Base-by-base conservation (phyloP, 2,888 invertebrate species). In the Gerosis bhagava region DNA sequence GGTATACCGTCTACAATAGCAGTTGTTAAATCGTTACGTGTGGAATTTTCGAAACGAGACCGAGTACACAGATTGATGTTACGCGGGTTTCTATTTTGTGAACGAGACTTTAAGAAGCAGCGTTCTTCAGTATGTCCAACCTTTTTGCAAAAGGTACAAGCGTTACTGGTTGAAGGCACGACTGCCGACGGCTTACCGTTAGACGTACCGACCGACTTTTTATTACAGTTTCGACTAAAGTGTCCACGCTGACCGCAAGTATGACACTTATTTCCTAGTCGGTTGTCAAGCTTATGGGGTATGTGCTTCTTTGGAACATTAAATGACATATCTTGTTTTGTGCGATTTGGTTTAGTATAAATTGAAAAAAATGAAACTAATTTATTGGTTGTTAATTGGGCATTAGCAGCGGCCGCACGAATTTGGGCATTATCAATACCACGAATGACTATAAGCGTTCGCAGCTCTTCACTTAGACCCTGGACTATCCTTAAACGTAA, bases 331-430 rank as follows among this genome's bases (percentile, higher is more conserved):
- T 39, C 49, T 2, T 12, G 22, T 22, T 41, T 51, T 1, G n/a
- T 15, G 3, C 37, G 26, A 12, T 8, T 28, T 22, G 60, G 57
- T 26, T 60, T 61, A 0, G 8, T 13, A 37, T 59, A 63, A 39
- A 53, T 59, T 0, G 60, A 55, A 4, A 62, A 25, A 13, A 61
- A 65, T 3, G 53, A 48, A 3, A 65, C 61, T 6, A 63, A 19
- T 11, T 51, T 35, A 1, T 56, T 49, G 1, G 49, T 3, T 0
- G 43, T 19, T n/a, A 64, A 24, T 3, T 57, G 47, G 0, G 61
- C 59, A 31, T 63, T 62, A 4, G 61, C 47, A 3, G 63, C 54
- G 0, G 60, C 56, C 0, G 62, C 62, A 0, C 50, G 28, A 10
- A 65, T 36, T 15, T 63, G 61, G 5, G 53, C 26, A 15, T 54